Evolutionary conservation across 2,113 vertebrate genomes (phyloP).

Genomic region (Choloepus hoffmanni): DNA sequence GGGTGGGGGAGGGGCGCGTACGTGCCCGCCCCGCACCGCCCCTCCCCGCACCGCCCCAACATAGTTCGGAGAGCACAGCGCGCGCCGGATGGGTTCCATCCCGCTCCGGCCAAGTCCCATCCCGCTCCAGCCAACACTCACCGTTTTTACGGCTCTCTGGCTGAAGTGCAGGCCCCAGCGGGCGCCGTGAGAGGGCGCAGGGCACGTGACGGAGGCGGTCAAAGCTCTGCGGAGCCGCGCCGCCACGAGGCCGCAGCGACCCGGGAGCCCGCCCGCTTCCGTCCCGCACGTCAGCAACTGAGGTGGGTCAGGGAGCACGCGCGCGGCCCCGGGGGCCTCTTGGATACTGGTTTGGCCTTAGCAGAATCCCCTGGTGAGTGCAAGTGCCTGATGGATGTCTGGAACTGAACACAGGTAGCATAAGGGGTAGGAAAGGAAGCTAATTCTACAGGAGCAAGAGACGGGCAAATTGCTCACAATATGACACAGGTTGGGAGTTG

Average conservation of each 20-base stretch:
- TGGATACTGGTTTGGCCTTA: too few relatives aligned
- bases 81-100: not conserved
- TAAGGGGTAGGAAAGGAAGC: too few relatives aligned
- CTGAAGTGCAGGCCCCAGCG: not conserved
- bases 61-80: conserved; percentile 53
- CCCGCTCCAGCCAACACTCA: conserved; percentile 61
- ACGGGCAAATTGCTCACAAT: not conserved
- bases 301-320: conserved; percentile 59
- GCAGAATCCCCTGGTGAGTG: not conserved
- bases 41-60: conserved; percentile 56
- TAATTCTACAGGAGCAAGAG: too few relatives aligned
- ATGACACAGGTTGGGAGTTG: not conserved
- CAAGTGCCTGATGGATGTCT: too few relatives aligned
- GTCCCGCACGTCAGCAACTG: conserved; percentile 74
- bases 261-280: not conserved
- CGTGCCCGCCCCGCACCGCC: conserved; percentile 73
- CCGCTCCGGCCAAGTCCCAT: not conserved
- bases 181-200: not conserved
- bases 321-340: not conserved
- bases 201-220: not conserved
- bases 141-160: not conserved
- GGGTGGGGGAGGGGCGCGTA: conserved; percentile 69
- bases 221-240: not conserved
- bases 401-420: too few relatives aligned
- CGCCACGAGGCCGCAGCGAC: conserved; percentile 45